These are phyloP conservation scores for Trichosurus vulpecula DNA, from an alignment of 2,797 vertebrate genomes.

Conservation along the genomic window DNA sequence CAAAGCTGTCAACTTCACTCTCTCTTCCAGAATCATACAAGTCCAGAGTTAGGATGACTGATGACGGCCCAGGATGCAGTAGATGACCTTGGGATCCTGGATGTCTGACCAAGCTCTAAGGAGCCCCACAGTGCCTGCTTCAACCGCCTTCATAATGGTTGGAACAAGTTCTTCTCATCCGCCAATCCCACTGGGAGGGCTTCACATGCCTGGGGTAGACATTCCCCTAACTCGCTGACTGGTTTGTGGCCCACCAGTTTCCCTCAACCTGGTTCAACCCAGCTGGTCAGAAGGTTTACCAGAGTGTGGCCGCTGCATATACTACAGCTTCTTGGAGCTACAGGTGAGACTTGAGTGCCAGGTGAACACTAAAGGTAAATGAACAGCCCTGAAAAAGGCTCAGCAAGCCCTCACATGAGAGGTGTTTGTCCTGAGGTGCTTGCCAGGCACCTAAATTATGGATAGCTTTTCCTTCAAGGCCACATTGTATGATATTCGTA, in stretches of 20 bases:
- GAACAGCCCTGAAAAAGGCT: neutral
- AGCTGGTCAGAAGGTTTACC: neutral
- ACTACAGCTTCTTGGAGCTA: neutral
- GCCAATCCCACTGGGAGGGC: too few species aligned
- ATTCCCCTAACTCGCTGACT: neutral
- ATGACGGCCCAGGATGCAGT: neutral
- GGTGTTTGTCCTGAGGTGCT: neutral
- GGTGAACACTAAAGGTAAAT: neutral
- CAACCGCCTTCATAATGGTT: neutral
- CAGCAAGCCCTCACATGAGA: neutral
- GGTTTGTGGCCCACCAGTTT: neutral
- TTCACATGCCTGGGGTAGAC: too few species aligned
- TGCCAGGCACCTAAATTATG: constrained; percentile 36
- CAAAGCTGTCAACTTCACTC: neutral
- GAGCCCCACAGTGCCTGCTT: neutral
- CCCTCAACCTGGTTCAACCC: neutral
- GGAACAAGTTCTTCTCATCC: too few species aligned
- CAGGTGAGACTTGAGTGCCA: neutral
- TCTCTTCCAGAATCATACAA: neutral
- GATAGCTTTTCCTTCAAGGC: constrained; percentile 27
- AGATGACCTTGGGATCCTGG: neutral
- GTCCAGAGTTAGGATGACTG: neutral
- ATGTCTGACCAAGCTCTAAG: neutral
- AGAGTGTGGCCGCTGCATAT: neutral
- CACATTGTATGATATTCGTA: neutral